A percentile compares a stretch with the other conserved stretches of the same genome.
These are phyloP conservation scores for Drosophila mimetica DNA, from an alignment of 2,888 invertebrate genomes.

Conservation along the genomic window DNA sequence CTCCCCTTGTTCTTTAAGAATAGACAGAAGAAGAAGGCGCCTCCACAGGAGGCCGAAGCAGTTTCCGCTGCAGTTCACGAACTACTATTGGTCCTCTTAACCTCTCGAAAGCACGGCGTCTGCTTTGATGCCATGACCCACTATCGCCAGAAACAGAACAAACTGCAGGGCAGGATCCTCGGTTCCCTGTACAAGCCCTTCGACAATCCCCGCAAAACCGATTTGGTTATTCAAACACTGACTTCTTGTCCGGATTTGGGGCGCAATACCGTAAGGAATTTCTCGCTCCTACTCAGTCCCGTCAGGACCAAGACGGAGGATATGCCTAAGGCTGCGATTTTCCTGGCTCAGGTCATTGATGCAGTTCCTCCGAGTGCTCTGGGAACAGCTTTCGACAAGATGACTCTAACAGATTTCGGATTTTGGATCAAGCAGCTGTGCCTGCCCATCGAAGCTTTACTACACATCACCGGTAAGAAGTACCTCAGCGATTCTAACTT, in stretches of 20 bases:
- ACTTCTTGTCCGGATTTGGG: constrained; percentile 90
- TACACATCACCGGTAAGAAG: constrained; percentile 64
- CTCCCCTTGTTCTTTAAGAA: constrained; percentile 82
- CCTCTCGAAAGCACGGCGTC: constrained; percentile 91
- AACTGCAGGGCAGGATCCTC: constrained; percentile 84
- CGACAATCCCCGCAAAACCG: constrained; percentile 88
- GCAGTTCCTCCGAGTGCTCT: constrained; percentile 75
- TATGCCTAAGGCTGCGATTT: constrained; percentile 65
- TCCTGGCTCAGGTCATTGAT: constrained; percentile 75
- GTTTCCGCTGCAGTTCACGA: constrained; percentile 87
- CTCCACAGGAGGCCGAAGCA: constrained; percentile 84
- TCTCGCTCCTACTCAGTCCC: constrained; percentile 88
- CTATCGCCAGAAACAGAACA: constrained; percentile 81
- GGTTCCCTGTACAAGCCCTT: constrained; percentile 89
- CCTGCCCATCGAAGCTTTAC: constrained; percentile 79
- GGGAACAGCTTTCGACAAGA: constrained; percentile 73
- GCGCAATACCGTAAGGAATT: constrained; percentile 86
- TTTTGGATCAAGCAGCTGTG: constrained; percentile 83
- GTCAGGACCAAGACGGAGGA: constrained; percentile 50
- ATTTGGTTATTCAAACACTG: constrained; percentile 88
- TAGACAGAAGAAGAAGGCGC: constrained; percentile 6
- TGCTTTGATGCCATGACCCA: constrained; percentile 89
- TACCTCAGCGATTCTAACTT: constrained; percentile 59
- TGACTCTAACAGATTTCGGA: constrained; percentile 81
- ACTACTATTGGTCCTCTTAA: constrained; percentile 90